Conservation (phyloP, 2,113 vertebrate species). For the Grantiella picta region DNA sequence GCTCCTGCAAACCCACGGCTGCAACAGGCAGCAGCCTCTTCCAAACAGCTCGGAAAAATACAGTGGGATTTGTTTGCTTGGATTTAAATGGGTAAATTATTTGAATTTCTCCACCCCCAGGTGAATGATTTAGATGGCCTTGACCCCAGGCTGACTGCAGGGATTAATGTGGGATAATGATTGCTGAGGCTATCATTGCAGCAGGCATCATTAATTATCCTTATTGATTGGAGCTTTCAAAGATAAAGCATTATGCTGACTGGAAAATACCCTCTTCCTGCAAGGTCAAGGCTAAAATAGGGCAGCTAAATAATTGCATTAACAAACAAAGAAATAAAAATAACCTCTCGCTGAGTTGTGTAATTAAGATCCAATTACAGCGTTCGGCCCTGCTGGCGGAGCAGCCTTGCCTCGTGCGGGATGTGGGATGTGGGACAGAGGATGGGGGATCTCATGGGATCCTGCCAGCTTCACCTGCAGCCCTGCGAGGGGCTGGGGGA, state of each 20-base stretch:
- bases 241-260: constrained; percentile 99
- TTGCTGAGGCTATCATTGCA: constrained; percentile 99
- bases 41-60: constrained; percentile 53
- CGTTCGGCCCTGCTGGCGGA: constrained; percentile 68
- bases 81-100: constrained; percentile 92
- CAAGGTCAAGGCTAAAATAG: constrained; percentile 97
- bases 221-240: constrained; percentile 99
- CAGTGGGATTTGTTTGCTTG: constrained; percentile 71
- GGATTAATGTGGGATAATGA: constrained; percentile 99
- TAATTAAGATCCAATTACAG: constrained; percentile 83
- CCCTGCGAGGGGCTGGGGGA: background rate
- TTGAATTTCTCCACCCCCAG: constrained; percentile 97
- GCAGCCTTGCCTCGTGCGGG: constrained; percentile 22
- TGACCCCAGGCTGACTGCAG: constrained; percentile 96
- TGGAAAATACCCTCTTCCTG: constrained; percentile 94
- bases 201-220: constrained; percentile 99
- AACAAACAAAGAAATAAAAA: constrained; percentile 87
- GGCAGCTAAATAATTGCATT: constrained; percentile 88
- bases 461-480: constrained; percentile 26
- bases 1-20: background rate
- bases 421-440: background rate
- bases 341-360: constrained; percentile 75
- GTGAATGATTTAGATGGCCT: constrained; percentile 96
- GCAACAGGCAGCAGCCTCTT: background rate
- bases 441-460: background rate